These are phyloP conservation scores for Danionella dracula DNA, from an alignment of 2,797 vertebrate genomes.

Conservation along the genomic window DNA sequence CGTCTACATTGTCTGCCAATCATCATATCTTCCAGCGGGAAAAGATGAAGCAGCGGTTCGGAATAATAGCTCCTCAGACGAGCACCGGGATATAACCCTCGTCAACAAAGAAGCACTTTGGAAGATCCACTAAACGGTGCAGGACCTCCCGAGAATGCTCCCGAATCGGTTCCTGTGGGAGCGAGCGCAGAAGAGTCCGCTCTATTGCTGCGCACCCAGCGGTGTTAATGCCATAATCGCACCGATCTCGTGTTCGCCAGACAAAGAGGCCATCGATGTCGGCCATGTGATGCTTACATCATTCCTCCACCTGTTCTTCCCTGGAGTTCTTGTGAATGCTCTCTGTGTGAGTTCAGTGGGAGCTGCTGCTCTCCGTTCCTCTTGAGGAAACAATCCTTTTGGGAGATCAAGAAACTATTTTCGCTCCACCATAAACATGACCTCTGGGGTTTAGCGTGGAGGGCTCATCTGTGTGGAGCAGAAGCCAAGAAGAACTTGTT, in stretches of 20 bases:
- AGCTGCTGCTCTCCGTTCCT: slow-evolving; percentile 41
- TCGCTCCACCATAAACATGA: slow-evolving; percentile 9
- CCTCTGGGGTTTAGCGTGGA: slow-evolving; percentile 21
- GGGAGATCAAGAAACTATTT: slow-evolving; percentile 47
- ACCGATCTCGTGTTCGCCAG: slow-evolving; percentile 36
- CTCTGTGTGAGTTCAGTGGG: slow-evolving; percentile 40
- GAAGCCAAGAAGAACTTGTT: not conserved
- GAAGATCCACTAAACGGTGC: slow-evolving; percentile 19
- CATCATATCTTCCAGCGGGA: slow-evolving; percentile 3
- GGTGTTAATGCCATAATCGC: slow-evolving; percentile 71
- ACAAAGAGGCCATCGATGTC: slow-evolving; percentile 54
- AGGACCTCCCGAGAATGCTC: slow-evolving; percentile 22
- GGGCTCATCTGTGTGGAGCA: not conserved
- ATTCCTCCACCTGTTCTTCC: slow-evolving; percentile 68
- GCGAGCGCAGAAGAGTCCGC: slow-evolving; percentile 48
- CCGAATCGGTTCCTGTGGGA: slow-evolving; percentile 55
- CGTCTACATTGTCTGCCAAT: not conserved
- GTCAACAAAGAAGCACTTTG: slow-evolving; percentile 20
- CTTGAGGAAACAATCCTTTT: slow-evolving; percentile 44
- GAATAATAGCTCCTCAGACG: slow-evolving; percentile 28
- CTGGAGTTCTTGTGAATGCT: slow-evolving; percentile 41
- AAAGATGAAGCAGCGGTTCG: not conserved
- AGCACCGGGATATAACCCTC: slow-evolving; percentile 15
- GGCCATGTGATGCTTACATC: slow-evolving; percentile 45
- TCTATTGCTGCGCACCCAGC: slow-evolving; percentile 65